Percentiles rank a stretch among this genome's conserved stretches.
These are phyloP conservation scores for Spilosoma lubricipeda DNA, from an alignment of 2,888 invertebrate species.

Conservation along the genomic window DNA sequence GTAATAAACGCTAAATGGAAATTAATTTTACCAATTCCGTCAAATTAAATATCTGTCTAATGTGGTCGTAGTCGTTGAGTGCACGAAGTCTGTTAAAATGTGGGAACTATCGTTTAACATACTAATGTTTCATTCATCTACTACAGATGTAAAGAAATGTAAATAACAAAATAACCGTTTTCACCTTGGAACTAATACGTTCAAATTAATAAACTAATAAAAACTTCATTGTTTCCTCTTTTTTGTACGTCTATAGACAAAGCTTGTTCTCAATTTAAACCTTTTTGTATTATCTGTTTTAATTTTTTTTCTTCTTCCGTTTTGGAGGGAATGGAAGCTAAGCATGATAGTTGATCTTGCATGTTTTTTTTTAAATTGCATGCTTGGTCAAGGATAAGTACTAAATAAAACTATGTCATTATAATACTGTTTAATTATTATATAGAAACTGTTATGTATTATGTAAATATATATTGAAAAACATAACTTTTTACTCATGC, in stretches of 20 bases:
- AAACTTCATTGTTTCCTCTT: conserved; percentile 40
- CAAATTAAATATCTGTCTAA: not conserved
- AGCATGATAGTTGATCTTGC: conserved; percentile 1
- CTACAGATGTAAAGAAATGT: conserved; percentile 32
- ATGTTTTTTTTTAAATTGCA: conserved; percentile 8
- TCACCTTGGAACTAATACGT: conserved; percentile 47
- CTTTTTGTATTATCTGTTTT: conserved; percentile 21
- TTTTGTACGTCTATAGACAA: conserved; percentile 36
- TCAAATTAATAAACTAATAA: conserved; percentile 51
- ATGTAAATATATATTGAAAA: no score
- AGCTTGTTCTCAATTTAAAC: conserved; percentile 34
- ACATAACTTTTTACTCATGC: no score
- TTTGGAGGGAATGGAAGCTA: not conserved
- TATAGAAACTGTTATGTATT: not conserved
- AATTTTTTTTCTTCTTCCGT: conserved; percentile 18
- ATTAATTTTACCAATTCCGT: not conserved
- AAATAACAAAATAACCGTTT: conserved; percentile 49
- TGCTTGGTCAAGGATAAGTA: conserved; percentile 8
- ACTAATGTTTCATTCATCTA: conserved; percentile 29
- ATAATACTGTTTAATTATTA: not conserved
- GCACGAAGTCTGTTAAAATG: conserved; percentile 8
- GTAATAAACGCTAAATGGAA: not conserved
- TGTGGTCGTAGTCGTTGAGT: conserved; percentile 12
- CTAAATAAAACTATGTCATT: not conserved
- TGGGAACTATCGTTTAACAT: conserved; percentile 23